Evolutionary conservation across 2,888 invertebrate genomes (phyloP).

Genomic region (Ophion ventricosus): DNA sequence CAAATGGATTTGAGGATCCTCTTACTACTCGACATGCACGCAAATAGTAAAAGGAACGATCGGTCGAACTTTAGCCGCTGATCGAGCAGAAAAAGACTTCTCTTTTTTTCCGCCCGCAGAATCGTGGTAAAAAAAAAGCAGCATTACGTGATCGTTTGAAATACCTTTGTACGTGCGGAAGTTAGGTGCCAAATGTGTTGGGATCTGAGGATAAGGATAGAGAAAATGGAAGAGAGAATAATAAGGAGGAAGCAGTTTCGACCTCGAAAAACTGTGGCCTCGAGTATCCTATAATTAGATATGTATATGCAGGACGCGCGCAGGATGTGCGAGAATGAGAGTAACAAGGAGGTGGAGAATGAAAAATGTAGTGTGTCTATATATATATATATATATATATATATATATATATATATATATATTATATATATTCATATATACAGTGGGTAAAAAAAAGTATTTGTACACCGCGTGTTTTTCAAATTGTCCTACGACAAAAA

Average conservation of each 20-base stretch:
- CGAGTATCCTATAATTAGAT: constrained; percentile 52
- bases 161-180: neutral
- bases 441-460: too few relatives aligned
- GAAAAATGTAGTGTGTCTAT: constrained; percentile 23
- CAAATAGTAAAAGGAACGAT: too few relatives aligned
- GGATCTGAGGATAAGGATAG: neutral
- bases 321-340: constrained; percentile 44
- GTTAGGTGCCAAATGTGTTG: constrained; percentile 9
- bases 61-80: too few relatives aligned
- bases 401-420: too few relatives aligned
- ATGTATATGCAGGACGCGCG: constrained; percentile 49
- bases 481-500: too few relatives aligned
- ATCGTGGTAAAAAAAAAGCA: too few relatives aligned
- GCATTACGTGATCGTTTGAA: neutral
- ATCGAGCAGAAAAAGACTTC: too few relatives aligned
- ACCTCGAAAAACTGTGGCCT: constrained; percentile 51
- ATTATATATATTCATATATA: too few relatives aligned
- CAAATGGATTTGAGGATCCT: too few relatives aligned
- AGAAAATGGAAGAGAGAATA: neutral
- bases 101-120: too few relatives aligned
- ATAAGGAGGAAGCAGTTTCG: constrained; percentile 34
- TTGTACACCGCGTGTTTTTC: too few relatives aligned
- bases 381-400: constrained; percentile 3
- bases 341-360: constrained; percentile 32
- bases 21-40: too few relatives aligned